Evolutionary conservation across 2,797 vertebrate species (phyloP).

Genomic region (Falco naumanni): DNA sequence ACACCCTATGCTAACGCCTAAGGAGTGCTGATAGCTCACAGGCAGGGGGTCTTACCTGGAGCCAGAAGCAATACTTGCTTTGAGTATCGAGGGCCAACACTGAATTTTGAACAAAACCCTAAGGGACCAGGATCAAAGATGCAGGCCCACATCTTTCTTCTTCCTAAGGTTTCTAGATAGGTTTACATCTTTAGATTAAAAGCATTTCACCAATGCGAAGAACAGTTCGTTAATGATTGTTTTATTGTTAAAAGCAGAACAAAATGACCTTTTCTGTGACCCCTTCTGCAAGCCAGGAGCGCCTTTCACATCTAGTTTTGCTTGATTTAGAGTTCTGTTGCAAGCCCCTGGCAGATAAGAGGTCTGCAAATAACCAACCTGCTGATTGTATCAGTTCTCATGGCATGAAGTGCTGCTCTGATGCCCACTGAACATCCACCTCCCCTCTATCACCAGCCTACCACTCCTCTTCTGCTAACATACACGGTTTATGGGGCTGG

Average conservation of each 20-base stretch:
- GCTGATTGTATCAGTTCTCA: not conserved
- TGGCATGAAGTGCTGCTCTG: not conserved
- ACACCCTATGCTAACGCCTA: not conserved
- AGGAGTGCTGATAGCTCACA: not conserved
- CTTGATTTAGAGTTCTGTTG: slow-evolving; percentile 12
- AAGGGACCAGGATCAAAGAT: not conserved
- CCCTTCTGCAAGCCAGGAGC: not conserved
- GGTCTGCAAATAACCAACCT: slow-evolving; percentile 10
- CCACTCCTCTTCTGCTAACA: not conserved
- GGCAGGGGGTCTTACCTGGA: not conserved
- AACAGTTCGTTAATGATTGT: not conserved
- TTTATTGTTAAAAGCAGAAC: not conserved
- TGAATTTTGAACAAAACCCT: not conserved
- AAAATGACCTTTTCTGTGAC: slow-evolving; percentile 5
- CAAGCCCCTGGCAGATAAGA: slow-evolving; percentile 30
- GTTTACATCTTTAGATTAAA: not conserved
- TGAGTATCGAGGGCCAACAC: not conserved
- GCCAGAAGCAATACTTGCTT: not conserved
- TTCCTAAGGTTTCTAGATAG: not conserved
- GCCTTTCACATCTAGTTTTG: not conserved
- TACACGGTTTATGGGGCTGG: not conserved
- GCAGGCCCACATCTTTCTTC: not conserved
- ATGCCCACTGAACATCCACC: not conserved
- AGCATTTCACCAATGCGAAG: not conserved
- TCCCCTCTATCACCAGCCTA: not conserved